Conservation (phyloP, 2,113 vertebrate genomes). For the Rafetus swinhoei region DNA sequence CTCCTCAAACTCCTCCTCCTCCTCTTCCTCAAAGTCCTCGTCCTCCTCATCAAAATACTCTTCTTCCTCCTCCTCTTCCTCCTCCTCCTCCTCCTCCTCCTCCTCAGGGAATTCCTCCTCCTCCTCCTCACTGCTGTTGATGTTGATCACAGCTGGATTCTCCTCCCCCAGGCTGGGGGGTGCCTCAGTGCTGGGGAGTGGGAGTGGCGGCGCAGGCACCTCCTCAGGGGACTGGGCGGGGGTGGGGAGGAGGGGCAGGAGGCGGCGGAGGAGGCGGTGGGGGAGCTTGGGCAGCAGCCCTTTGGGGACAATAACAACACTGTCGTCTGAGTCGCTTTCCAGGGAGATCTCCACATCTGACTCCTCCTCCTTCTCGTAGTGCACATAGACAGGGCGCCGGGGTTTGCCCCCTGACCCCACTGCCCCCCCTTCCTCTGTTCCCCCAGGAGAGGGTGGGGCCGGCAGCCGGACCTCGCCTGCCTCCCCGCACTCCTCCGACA, state of each 20-base stretch:
- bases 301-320: constrained; percentile 89
- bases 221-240: background rate
- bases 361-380: constrained; percentile 88
- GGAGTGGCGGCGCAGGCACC: background rate
- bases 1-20: constrained; percentile 82
- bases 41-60: constrained; percentile 86
- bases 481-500: background rate
- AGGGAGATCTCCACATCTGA: constrained; percentile 92
- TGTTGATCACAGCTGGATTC: constrained; percentile 88
- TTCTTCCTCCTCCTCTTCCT: constrained; percentile 66
- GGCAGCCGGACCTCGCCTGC: constrained; percentile 37
- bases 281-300: constrained; percentile 74
- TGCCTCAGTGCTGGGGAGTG: background rate
- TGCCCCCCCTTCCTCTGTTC: constrained; percentile 46
- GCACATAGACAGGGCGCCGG: constrained; percentile 86
- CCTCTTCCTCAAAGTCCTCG: constrained; percentile 80
- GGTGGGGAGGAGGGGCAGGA: background rate
- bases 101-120: background rate
- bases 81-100: constrained; percentile 62
- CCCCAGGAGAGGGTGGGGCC: constrained; percentile 74
- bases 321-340: constrained; percentile 90
- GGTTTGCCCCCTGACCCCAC: constrained; percentile 75
- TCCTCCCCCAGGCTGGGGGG: constrained; percentile 70
- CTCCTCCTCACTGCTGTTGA: constrained; percentile 90
- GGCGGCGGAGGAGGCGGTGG: constrained; percentile 24